Conservation (phyloP, 2,113 vertebrate species). For the Dipodomys merriami region DNA sequence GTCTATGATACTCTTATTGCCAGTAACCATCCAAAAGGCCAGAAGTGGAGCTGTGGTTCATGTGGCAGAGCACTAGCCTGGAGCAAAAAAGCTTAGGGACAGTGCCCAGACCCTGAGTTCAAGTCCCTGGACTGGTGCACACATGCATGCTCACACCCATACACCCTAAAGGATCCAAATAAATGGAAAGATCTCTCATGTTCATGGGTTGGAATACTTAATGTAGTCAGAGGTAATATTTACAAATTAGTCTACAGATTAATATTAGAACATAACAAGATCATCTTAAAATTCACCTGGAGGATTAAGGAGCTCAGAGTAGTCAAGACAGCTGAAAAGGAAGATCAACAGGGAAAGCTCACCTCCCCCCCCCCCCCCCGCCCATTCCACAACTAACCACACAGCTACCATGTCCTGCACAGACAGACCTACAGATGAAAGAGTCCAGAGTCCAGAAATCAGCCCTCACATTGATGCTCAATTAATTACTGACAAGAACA, state of each 20-base stretch:
- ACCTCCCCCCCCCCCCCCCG: background rate
- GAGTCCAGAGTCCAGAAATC: background rate
- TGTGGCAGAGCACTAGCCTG: too few species aligned
- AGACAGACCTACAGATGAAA: background rate
- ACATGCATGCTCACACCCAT: too few species aligned
- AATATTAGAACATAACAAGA: background rate
- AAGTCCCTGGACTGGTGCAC: too few species aligned
- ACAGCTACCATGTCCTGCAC: background rate
- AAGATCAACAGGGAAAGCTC: background rate
- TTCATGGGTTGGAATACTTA: background rate
- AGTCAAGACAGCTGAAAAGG: slow-evolving; percentile 8
- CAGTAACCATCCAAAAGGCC: too few species aligned
- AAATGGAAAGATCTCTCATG: background rate
- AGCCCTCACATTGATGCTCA: background rate
- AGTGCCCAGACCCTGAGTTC: too few species aligned
- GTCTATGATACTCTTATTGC: too few species aligned
- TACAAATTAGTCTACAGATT: background rate
- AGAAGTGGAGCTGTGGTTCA: too few species aligned
- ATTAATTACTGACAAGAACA: background rate
- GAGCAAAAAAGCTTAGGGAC: too few species aligned
- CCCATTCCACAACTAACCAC: background rate
- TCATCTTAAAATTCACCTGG: background rate
- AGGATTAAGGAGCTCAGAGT: background rate
- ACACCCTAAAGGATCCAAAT: background rate
- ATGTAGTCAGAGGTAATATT: background rate